Conservation (phyloP, 2,113 vertebrate genomes). For the Cebus imitator region DNA sequence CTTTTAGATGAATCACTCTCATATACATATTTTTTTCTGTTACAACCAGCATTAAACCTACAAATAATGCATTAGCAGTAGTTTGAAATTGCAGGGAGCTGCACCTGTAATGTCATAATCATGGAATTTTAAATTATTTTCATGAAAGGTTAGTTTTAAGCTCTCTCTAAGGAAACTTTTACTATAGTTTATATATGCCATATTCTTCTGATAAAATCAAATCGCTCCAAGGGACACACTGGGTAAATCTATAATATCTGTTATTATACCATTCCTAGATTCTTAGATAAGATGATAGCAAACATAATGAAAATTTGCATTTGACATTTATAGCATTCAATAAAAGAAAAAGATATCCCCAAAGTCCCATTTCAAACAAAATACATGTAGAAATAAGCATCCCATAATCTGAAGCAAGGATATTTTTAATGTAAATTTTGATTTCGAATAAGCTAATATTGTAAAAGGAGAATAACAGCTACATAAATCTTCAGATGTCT, state of each 20-base stretch:
- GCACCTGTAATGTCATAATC: background rate
- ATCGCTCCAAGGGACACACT: background rate
- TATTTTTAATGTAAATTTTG: slow-evolving; percentile 21
- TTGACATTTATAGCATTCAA: slow-evolving; percentile 36
- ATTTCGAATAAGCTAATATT: slow-evolving; percentile 20
- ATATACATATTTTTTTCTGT: background rate
- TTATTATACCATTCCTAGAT: slow-evolving; percentile 4
- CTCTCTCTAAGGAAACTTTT: slow-evolving; percentile 35
- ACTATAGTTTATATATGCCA: slow-evolving; percentile 34
- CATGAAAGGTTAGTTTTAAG: slow-evolving; percentile 49
- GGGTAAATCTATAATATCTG: background rate
- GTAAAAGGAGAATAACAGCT: background rate
- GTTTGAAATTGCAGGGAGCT: slow-evolving; percentile 16
- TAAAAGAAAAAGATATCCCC: background rate
- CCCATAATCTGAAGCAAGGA: background rate
- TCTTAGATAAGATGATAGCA: slow-evolving; percentile 25
- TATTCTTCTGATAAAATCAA: slow-evolving; percentile 48
- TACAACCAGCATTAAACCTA: background rate
- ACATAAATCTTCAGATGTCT: background rate
- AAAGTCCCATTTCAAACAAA: slow-evolving; percentile 4
- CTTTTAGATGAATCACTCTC: background rate
- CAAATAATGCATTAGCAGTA: background rate
- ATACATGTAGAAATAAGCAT: background rate
- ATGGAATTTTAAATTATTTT: slow-evolving; percentile 53
- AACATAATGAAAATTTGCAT: slow-evolving; percentile 38